These are phyloP conservation scores for Epirrhoe tristata DNA, from an alignment of 2,888 invertebrate species.

Conservation along the genomic window DNA sequence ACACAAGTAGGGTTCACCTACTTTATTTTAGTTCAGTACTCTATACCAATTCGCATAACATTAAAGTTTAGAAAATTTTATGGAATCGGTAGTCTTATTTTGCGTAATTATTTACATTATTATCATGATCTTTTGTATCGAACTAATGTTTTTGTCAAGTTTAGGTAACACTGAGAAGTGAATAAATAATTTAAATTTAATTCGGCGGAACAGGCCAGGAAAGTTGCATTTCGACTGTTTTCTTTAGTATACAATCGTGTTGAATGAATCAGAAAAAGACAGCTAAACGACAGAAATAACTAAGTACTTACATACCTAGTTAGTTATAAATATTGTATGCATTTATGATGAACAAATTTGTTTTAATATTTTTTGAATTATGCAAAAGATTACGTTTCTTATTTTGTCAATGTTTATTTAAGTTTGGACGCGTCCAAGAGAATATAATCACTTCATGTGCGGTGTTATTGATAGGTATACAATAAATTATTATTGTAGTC, in stretches of 20 bases:
- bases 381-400: constrained; percentile 9
- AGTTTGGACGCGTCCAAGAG: constrained; percentile 12
- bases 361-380: constrained; percentile 16
- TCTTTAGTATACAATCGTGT: neutral
- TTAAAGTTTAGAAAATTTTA: neutral
- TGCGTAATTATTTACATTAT: no score
- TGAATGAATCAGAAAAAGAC: constrained; percentile 4
- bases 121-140: neutral
- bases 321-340: constrained; percentile 23
- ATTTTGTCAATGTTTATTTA: constrained; percentile 24
- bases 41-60: neutral
- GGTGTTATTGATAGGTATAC: constrained; percentile 19
- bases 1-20: neutral
- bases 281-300: constrained; percentile 1
- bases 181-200: constrained; percentile 51
- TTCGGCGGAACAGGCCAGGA: constrained; percentile 27
- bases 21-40: neutral
- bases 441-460: constrained; percentile 1
- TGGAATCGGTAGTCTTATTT: neutral
- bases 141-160: neutral
- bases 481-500: constrained; percentile 20
- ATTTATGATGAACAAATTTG: constrained; percentile 17
- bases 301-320: no score
- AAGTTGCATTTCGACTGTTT: neutral
- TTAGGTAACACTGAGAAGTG: constrained; percentile 68